Base-by-base conservation (phyloP, 2,888 invertebrate species). In the Xanthia togata region DNA sequence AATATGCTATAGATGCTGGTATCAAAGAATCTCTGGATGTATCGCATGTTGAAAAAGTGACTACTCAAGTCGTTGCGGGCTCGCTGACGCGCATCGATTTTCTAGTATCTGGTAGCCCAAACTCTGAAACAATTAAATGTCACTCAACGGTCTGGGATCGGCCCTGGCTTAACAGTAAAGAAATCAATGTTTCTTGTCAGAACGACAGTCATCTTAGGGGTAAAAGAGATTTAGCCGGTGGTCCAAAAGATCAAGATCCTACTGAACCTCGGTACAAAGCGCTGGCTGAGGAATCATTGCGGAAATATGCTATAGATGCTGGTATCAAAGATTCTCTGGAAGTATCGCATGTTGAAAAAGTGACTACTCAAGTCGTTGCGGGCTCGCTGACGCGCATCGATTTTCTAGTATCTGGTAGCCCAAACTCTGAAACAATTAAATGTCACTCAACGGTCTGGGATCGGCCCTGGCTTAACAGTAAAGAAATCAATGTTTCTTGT, bases 361-460 rank as follows among this genome's bases (percentile, higher is more conserved):
- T 89, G 4, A 76, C 77, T 0, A 89, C 85, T 0, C 91, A 91
- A 79, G 81, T 88, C 0, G 91, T 90, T 26, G 23, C 89, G 0
- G 92, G 91, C 0, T 1, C 26, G 0, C 8, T 78, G 11, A 92
- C 89, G 4, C 44, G 12, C 23, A 85, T 92, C 1, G 76, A 87
- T 50, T 72, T 83, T 31, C 38, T 35, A 1, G 65, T 70, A 14
- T 70, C 78, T 2, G 62, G 57, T 60, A 23, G 41, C 17, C 62
- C 26, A 2, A n/a, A 59, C 35, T 55, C 38, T 2, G 20, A 41
- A 35, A 38, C 14, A 57, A 5, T 47, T 9, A 70, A 44, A 35
- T 81, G 81, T 26, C 57, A 73, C n/a, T 78, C 81, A 23, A 3
- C 64, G n/a, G 26, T 83, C 17, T 78, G 35, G 55, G 79, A 83